Conservation (phyloP, 2,888 invertebrate species). For the Chymomyza caudatula region DNA sequence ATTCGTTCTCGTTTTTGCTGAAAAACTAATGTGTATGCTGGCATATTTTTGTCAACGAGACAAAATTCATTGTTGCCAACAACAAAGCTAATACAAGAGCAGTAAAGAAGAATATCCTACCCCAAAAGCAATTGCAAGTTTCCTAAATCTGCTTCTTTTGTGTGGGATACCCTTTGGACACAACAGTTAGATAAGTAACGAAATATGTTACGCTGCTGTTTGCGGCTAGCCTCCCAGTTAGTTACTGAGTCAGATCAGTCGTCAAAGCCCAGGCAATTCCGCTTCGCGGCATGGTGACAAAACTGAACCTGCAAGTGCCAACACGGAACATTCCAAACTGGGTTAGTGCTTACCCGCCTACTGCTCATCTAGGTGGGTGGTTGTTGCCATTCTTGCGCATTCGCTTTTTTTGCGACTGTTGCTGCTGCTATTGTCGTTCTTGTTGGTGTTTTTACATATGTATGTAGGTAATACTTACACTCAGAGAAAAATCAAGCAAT, state of each 20-base stretch:
- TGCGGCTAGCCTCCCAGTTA: conserved; percentile 39
- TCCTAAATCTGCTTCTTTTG: conserved; percentile 40
- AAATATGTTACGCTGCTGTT: background rate
- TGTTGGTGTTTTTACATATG: conserved; percentile 16
- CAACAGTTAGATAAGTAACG: background rate
- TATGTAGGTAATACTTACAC: no score
- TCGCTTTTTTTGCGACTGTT: conserved; percentile 26
- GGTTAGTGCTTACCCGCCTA: background rate
- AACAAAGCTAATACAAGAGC: conserved; percentile 9
- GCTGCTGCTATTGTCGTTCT: conserved; percentile 21
- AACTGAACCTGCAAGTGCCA: background rate
- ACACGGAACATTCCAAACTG: background rate
- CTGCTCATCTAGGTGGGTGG: conserved; percentile 15
- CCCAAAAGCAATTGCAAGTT: conserved; percentile 68
- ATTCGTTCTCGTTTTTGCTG: background rate
- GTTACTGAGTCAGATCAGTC: conserved; percentile 60
- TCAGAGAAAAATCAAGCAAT: no score
- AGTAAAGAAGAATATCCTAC: conserved; percentile 18
- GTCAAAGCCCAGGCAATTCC: no score
- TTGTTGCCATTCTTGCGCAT: background rate
- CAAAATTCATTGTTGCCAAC: conserved; percentile 65
- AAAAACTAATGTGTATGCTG: conserved; percentile 72
- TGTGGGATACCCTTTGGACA: conserved; percentile 5
- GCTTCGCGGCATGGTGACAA: conserved; percentile 7
- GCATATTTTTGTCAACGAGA: conserved; percentile 73